Evolutionary conservation across 2,888 invertebrate species (phyloP).

Genomic region (Leucozona laternaria): DNA sequence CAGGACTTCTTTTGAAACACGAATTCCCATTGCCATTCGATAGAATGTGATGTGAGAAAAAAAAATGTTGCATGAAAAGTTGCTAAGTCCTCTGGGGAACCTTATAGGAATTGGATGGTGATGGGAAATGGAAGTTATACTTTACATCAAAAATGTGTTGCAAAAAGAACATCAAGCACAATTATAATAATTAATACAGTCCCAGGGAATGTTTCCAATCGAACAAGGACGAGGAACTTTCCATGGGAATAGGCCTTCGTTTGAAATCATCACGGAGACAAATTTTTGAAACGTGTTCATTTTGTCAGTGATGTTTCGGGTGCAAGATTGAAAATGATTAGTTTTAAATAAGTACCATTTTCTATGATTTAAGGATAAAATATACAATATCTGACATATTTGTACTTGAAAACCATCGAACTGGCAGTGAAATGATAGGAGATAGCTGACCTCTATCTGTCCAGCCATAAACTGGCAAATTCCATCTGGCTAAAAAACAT

Average conservation of each 20-base stretch:
- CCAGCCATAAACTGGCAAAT: too few species aligned
- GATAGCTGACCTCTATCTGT: too few species aligned
- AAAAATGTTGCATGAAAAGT: not conserved
- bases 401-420: too few species aligned
- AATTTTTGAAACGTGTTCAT: too few species aligned
- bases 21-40: slow-evolving; percentile 9
- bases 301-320: too few species aligned
- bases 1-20: slow-evolving; percentile 19
- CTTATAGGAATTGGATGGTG: not conserved
- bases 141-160: not conserved
- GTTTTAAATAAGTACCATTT: too few species aligned
- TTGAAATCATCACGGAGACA: not conserved
- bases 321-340: too few species aligned
- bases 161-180: not conserved
- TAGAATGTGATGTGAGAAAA: not conserved
- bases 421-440: too few species aligned
- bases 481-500: too few species aligned
- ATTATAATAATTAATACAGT: slow-evolving; percentile 5
- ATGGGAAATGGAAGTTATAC: not conserved
- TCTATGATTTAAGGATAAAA: too few species aligned
- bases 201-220: not conserved
- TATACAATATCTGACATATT: too few species aligned
- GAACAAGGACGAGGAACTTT: not conserved
- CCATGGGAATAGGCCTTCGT: not conserved
- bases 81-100: not conserved